Conservation (phyloP, 2,797 vertebrate genomes). For the Limosa lapponica region DNA sequence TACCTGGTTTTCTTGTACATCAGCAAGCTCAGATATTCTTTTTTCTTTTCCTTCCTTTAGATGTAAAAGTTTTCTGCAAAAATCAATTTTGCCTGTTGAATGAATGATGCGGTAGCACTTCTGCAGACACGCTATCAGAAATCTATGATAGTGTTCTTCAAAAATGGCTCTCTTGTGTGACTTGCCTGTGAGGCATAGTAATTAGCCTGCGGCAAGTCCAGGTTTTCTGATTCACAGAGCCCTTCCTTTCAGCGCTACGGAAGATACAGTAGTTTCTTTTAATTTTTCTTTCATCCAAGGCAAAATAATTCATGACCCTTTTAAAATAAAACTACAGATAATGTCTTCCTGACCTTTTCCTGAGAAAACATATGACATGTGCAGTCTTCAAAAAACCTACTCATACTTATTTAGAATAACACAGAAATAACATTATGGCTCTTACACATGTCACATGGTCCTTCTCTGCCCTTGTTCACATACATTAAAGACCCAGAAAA, state of each 20-base stretch:
- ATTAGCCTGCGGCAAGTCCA: neutral
- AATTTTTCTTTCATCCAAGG: neutral
- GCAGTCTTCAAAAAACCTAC: neutral
- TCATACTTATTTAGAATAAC: neutral
- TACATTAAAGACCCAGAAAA: neutral
- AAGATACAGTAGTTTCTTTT: neutral
- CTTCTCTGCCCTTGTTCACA: neutral
- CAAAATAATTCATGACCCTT: neutral
- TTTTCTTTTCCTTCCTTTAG: neutral
- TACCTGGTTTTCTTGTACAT: neutral
- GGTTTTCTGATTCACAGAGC: neutral
- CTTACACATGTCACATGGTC: neutral
- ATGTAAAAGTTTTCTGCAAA: slow-evolving; percentile 8
- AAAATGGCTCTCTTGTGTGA: neutral
- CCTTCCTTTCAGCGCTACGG: neutral
- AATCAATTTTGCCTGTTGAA: slow-evolving; percentile 15
- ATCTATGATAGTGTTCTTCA: neutral
- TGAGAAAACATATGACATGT: neutral
- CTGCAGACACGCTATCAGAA: neutral
- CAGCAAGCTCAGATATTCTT: neutral
- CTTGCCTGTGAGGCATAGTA: neutral
- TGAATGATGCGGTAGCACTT: neutral
- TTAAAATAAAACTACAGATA: neutral
- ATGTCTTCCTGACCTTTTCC: neutral
- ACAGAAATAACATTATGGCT: neutral